Conservation (phyloP, 2,113 vertebrate genomes). For the Pollachius pollachius region DNA sequence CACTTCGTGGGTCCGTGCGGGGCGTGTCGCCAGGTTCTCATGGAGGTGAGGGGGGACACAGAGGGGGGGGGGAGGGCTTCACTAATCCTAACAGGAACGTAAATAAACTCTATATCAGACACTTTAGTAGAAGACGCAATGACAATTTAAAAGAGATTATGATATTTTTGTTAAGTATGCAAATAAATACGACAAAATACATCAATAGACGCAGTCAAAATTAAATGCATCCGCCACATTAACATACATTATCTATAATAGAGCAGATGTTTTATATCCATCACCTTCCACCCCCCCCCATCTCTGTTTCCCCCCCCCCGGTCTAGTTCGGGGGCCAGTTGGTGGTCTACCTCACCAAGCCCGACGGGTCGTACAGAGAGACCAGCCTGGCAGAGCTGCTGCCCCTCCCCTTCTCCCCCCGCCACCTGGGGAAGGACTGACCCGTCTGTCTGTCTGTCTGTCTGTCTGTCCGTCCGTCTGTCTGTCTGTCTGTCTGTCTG, state of each 20-base stretch:
- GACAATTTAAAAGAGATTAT: no score
- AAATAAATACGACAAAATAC: no score
- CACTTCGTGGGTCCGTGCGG: slow-evolving; percentile 84
- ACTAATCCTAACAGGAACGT: no score
- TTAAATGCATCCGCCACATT: no score
- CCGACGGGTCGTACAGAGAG: slow-evolving; percentile 78
- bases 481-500: background rate
- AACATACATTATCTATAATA: no score
- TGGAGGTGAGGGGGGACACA: slow-evolving; percentile 79
- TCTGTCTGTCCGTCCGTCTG: background rate
- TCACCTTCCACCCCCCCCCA: no score
- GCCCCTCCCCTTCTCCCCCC: slow-evolving; percentile 80
- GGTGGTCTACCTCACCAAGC: slow-evolving; percentile 84
- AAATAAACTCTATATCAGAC: no score
- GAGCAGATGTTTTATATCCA: no score
- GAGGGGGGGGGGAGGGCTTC: no score
- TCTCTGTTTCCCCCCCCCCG: background rate
- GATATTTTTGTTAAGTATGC: no score
- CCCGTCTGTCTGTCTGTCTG: background rate
- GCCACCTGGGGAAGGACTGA: slow-evolving; percentile 71
- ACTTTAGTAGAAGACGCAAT: no score
- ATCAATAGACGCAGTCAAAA: no score
- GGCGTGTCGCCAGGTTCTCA: slow-evolving; percentile 90
- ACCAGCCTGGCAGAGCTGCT: slow-evolving; percentile 83
- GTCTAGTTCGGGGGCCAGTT: slow-evolving; percentile 86